Percentiles rank a stretch among this genome's conserved stretches.
These are phyloP conservation scores for Varanus salvator DNA, from an alignment of 2,113 vertebrate species.

Conservation along the genomic window DNA sequence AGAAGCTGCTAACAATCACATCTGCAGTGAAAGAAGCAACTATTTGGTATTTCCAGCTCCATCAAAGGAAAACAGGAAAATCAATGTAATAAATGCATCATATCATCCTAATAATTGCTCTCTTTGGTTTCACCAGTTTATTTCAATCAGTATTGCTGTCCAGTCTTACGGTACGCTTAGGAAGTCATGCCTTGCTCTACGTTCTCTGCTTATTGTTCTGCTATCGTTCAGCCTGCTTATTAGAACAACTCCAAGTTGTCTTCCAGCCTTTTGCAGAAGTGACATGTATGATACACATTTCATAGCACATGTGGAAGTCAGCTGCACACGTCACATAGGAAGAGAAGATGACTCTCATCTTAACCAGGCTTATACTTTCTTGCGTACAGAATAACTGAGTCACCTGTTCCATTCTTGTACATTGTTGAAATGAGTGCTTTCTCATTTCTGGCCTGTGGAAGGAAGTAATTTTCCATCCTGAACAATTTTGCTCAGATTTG, in stretches of 20 bases:
- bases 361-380: neutral
- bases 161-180: neutral
- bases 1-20: no score
- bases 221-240: neutral
- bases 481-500: slow-evolving; percentile 50
- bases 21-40: no score
- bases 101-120: neutral
- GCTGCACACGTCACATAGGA: neutral
- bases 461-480: slow-evolving; percentile 26
- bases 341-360: neutral
- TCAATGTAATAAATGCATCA: neutral
- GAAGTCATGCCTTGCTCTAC: neutral
- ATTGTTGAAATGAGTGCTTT: neutral
- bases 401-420: neutral
- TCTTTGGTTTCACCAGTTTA: neutral
- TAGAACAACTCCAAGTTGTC: neutral
- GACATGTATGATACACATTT: neutral
- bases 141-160: neutral
- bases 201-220: neutral
- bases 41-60: neutral
- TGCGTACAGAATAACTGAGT: neutral
- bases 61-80: neutral
- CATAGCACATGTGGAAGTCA: no score
- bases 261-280: neutral
- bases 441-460: slow-evolving; percentile 4